Base-by-base conservation (phyloP, 2,888 invertebrate species). In the Xanthorhoe designata region DNA sequence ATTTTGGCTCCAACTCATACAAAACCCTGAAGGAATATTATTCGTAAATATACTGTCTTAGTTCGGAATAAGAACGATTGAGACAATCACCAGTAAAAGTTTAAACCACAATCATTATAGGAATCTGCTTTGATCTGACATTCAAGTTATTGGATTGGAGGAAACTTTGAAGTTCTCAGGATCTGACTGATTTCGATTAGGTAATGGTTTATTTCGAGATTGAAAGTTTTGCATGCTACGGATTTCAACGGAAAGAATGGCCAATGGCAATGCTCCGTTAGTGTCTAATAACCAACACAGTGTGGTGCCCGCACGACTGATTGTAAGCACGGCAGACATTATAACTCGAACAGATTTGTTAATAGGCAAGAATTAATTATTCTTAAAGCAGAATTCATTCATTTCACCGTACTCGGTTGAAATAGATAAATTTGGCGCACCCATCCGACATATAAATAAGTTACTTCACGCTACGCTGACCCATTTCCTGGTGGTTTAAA, bases 401-500 rank as follows among this genome's bases (percentile, higher is more conserved):
- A 13, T 24, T 54, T 55, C 52, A 38, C 53, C 47, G 47, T 24
- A 58, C 45, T 42, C 54, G 24, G 19, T 42, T 32, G 13, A 54
- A 54, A 55, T 35, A 62, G 62, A 54, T 55, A 59, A n/a, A 59
- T 29, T 59, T 55, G 63, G 63, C 59, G 19, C 62, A 55, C 67
- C 63, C 59, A 55, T n/a, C 32, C 58, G 49, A 66, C 58, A 54
- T 57, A 59, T 55, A 66, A 60, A 66, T 69, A 63, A 63, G 49
- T 51, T 42, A 35, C 47, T 38, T 24, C 50, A 54, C 66, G 24
- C 54, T 18, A 57, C 63, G 42, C 55, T 63, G 69, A 66, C 69
- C 66, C 53, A 69, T 45, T 66, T 69, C 61, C 55, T 47, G n/a
- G 35, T 50, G 18, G 53, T 19, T 59, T 65, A 60, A 60, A 69